Evolutionary conservation across 2,888 invertebrate genomes (phyloP).

Genomic region (Acleris laterana): DNA sequence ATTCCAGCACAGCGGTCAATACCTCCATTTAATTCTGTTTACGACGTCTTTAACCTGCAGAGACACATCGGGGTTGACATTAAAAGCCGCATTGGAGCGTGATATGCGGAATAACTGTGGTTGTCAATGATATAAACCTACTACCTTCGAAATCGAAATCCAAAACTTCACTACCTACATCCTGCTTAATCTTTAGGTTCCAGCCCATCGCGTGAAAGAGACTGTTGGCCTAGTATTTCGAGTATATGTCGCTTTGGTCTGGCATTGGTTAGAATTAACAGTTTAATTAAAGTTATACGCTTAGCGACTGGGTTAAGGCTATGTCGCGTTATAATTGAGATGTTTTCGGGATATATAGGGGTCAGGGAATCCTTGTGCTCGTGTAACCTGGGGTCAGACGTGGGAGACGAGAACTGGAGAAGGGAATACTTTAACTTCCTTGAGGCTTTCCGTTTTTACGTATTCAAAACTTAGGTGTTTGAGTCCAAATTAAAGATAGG

Average conservation of each 20-base stretch:
- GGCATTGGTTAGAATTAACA: conserved; percentile 50
- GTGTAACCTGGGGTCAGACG: no score
- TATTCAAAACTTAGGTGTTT: no score
- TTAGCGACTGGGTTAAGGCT: conserved; percentile 41
- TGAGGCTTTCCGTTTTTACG: no score
- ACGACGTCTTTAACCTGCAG: conserved; percentile 12
- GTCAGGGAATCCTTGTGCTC: background rate
- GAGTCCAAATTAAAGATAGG: no score
- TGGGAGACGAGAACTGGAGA: no score
- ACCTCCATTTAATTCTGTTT: conserved; percentile 6
- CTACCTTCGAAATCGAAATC: background rate
- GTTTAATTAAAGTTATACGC: conserved; percentile 56
- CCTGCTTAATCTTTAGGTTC: background rate
- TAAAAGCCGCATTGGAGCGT: conserved; percentile 32
- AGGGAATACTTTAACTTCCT: no score
- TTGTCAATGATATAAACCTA: conserved; percentile 36
- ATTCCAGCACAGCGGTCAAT: conserved; percentile 7
- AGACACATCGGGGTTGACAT: conserved; percentile 14
- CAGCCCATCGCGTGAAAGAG: background rate
- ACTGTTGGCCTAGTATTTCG: background rate
- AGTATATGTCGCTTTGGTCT: conserved; percentile 30
- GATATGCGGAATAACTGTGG: conserved; percentile 37
- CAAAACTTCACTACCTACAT: background rate
- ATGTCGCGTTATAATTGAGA: conserved; percentile 26
- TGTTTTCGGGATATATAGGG: conserved; percentile 3